Conservation (phyloP, 2,888 invertebrate genomes). For the Daptonema setosum region DNA sequence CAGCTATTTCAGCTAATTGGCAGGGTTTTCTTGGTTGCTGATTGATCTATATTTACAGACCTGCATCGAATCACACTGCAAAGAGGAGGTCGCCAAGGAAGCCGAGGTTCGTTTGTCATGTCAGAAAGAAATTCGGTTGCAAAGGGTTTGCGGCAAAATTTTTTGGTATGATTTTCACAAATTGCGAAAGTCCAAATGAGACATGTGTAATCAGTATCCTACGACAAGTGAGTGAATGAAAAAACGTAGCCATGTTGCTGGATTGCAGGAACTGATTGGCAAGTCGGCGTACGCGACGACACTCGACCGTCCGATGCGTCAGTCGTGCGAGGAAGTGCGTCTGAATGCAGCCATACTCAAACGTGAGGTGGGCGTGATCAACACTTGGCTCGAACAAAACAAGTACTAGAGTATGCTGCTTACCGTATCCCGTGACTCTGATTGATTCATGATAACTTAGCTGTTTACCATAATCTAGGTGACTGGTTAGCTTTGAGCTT, state of each 20-base stretch:
- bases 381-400: background rate
- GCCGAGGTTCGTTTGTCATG: background rate
- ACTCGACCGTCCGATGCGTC: background rate
- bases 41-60: background rate
- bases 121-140: background rate
- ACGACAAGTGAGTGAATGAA: background rate
- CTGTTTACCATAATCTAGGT: too few relatives aligned
- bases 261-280: background rate
- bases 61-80: background rate
- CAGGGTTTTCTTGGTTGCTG: too few relatives aligned
- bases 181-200: background rate
- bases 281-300: background rate
- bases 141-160: background rate
- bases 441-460: too few relatives aligned
- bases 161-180: background rate
- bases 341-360: background rate
- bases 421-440: too few relatives aligned
- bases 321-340: background rate
- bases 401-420: too few relatives aligned
- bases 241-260: background rate
- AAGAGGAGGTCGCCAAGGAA: background rate
- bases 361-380: background rate
- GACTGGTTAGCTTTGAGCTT: too few relatives aligned
- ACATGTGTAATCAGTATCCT: background rate
- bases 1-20: too few relatives aligned